A percentile compares a stretch with the other conserved stretches of the same genome.
Conservation (phyloP, 2,888 invertebrate genomes). For the Spodoptera littoralis region DNA sequence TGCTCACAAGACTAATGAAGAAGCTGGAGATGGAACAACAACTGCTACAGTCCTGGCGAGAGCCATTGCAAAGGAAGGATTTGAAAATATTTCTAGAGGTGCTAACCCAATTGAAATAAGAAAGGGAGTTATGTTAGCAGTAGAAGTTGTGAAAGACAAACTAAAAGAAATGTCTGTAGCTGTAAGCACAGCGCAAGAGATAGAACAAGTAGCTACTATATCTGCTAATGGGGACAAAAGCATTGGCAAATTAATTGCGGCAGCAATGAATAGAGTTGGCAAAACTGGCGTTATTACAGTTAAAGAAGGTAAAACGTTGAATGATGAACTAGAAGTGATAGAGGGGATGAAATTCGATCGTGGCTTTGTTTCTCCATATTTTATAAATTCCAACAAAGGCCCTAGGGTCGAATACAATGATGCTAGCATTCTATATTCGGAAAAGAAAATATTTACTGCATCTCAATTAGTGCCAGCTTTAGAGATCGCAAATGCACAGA, state of each 20-base stretch:
- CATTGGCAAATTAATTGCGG: constrained; percentile 97
- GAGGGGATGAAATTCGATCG: constrained; percentile 99
- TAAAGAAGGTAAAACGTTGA: constrained; percentile 98
- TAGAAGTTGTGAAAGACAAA: constrained; percentile 95
- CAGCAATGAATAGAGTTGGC: constrained; percentile 98
- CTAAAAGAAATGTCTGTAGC: constrained; percentile 96
- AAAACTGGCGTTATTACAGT: constrained; percentile 99
- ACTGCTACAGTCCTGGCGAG: constrained; percentile 99
- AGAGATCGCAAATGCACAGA: constrained; percentile 96
- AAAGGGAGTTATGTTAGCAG: constrained; percentile 97
- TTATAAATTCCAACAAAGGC: constrained; percentile 99
- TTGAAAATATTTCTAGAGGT: constrained; percentile 98
- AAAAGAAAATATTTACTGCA: constrained; percentile 98
- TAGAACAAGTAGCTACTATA: constrained; percentile 99
- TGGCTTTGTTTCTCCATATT: constrained; percentile 99
- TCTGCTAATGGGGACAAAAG: constrained; percentile 98
- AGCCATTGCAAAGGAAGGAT: constrained; percentile 99
- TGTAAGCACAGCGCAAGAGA: constrained; percentile 98
- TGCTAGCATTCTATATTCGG: constrained; percentile 96
- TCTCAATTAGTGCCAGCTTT: constrained; percentile 98
- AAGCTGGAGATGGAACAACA: constrained; percentile 99
- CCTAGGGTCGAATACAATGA: constrained; percentile 99
- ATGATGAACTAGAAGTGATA: constrained; percentile 97
- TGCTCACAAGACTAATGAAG: constrained; percentile 99
- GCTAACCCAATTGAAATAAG: constrained; percentile 99